Evolutionary conservation across 2,888 invertebrate genomes (phyloP).

Genomic region (Nomada lathburiana): DNA sequence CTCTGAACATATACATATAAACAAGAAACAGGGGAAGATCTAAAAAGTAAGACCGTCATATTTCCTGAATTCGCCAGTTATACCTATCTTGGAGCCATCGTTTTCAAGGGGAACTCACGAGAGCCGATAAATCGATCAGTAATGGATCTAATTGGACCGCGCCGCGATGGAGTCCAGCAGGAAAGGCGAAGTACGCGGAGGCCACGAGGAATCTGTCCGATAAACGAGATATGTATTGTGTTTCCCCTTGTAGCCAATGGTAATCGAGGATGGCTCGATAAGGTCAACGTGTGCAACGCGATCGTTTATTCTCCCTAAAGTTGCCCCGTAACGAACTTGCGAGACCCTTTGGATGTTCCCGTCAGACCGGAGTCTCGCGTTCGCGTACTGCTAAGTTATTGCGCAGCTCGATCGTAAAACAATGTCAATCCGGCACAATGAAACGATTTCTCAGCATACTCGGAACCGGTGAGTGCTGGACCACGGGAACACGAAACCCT

Average conservation of each 20-base stretch:
- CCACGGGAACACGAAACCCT: conserved; percentile 14
- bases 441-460: conserved; percentile 54
- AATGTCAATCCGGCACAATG: conserved; percentile 60
- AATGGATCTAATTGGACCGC: conserved; percentile 59
- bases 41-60: no score
- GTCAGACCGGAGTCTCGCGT: conserved; percentile 39
- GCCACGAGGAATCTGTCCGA: conserved; percentile 54
- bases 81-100: background rate
- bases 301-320: conserved; percentile 36
- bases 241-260: conserved; percentile 60
- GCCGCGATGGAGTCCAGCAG: conserved; percentile 22
- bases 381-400: conserved; percentile 57
- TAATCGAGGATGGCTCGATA: conserved; percentile 61
- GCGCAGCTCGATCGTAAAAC: conserved; percentile 60
- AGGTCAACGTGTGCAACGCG: conserved; percentile 50
- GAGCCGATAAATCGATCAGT: conserved; percentile 56
- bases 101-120: conserved; percentile 19
- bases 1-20: background rate
- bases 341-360: conserved; percentile 58
- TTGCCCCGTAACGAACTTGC: conserved; percentile 52
- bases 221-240: conserved; percentile 65
- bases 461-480: background rate
- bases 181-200: conserved; percentile 39
- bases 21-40: no score
- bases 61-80: no score